Percentiles rank a stretch among this genome's conserved stretches.
Conservation (phyloP, 2,797 vertebrate genomes). For the Rhynchonycteris naso region DNA sequence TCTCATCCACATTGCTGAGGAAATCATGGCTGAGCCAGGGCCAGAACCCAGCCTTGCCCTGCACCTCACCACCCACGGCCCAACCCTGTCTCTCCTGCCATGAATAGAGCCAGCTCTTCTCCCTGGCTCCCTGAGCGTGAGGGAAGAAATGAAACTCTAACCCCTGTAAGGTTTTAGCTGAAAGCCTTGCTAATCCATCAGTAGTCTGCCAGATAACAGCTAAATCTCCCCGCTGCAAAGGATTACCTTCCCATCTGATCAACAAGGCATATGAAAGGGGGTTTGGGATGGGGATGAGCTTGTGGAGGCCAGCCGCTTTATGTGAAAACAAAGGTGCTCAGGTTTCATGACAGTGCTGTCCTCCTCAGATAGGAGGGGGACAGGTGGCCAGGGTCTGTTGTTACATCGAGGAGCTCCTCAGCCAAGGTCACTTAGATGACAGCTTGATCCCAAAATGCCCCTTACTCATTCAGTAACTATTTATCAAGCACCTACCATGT, state of each 20-base stretch:
- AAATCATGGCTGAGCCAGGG: background rate
- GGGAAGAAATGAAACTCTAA: constrained; percentile 36
- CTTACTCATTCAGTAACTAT: background rate
- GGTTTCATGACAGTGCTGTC: background rate
- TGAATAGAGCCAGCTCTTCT: background rate
- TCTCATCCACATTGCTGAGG: background rate
- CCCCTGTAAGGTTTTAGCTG: constrained; percentile 55
- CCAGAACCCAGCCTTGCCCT: background rate
- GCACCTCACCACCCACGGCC: background rate
- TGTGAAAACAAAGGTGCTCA: background rate
- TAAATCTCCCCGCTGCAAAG: background rate
- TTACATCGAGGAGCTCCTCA: background rate
- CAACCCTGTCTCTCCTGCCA: background rate
- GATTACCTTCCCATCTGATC: constrained; percentile 30
- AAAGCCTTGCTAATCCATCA: constrained; percentile 61
- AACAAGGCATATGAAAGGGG: background rate
- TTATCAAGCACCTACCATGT: background rate
- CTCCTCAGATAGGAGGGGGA: background rate
- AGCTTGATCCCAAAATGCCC: background rate
- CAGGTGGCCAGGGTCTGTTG: background rate
- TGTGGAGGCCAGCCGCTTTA: rapidly evolving
- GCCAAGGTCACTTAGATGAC: background rate
- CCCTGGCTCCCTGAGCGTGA: background rate
- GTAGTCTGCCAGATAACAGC: constrained; percentile 50
- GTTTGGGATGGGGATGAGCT: rapidly evolving